A percentile compares a stretch with the other conserved stretches of the same genome.
Evolutionary conservation across 2,888 invertebrate genomes (phyloP).

Genomic region (Melolontha melolontha): DNA sequence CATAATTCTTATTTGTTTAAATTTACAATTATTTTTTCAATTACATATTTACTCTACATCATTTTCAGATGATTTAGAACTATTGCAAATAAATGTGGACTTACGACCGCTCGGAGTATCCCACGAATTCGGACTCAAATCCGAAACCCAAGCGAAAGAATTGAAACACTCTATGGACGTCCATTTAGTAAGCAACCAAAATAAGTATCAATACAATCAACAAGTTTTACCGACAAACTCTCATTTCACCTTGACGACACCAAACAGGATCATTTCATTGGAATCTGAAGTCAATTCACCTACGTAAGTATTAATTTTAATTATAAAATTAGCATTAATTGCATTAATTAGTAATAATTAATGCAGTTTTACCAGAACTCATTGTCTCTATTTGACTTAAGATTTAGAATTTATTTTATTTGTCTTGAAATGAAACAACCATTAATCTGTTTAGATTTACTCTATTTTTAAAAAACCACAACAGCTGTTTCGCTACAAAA

Average conservation of each 20-base stretch:
- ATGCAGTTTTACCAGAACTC: too few relatives aligned
- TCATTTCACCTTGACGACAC: constrained; percentile 75
- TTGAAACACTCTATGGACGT: constrained; percentile 76
- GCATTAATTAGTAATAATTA: too few relatives aligned
- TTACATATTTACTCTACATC: too few relatives aligned
- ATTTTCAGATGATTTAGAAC: constrained; percentile 62
- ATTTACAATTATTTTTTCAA: too few relatives aligned
- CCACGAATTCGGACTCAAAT: constrained; percentile 79
- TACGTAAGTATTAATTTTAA: constrained; percentile 41
- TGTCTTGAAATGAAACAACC: too few relatives aligned
- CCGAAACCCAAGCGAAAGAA: constrained; percentile 73
- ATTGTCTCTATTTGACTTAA: too few relatives aligned
- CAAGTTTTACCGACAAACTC: constrained; percentile 75
- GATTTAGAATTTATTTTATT: too few relatives aligned
- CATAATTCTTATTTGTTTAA: too few relatives aligned
- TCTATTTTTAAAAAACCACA: too few relatives aligned
- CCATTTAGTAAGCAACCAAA: constrained; percentile 77
- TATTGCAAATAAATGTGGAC: constrained; percentile 71
- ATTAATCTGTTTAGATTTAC: too few relatives aligned
- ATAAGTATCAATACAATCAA: constrained; percentile 78
- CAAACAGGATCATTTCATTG: constrained; percentile 75
- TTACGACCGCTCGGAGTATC: constrained; percentile 80
- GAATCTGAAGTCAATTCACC: constrained; percentile 65
- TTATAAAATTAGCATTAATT: too few relatives aligned
- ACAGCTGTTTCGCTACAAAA: too few relatives aligned